Percentiles rank a stretch among this genome's conserved stretches.
phyloP scores from a whole-genome alignment of 92 coral and sea anemone genomes.

The Meandrina meandrites region DNA sequence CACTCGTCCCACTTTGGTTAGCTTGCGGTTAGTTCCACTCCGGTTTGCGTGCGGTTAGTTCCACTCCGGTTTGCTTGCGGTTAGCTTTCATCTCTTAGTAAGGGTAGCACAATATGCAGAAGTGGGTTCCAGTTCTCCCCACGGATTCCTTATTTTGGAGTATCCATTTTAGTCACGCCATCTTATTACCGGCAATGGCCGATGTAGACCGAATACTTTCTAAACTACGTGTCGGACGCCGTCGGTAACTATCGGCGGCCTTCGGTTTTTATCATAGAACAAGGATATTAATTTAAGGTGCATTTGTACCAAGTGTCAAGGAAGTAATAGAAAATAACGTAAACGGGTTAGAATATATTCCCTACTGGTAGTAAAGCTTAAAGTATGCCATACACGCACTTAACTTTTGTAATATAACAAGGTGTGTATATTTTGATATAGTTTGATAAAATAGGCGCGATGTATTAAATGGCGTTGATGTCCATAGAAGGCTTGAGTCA shows the following conservation, averaged over 20 bases:
- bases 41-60: no score
- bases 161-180: no score
- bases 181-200: background rate
- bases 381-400: background rate
- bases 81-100: no score
- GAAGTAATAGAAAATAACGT: background rate
- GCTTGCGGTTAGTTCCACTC: no score
- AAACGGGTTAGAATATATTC: background rate
- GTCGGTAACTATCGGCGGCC: background rate
- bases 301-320: background rate
- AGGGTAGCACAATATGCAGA: no score
- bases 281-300: background rate
- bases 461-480: background rate
- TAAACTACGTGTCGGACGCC: background rate
- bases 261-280: background rate
- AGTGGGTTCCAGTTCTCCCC: no score
- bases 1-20: no score
- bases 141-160: no score
- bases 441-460: background rate
- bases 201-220: background rate
- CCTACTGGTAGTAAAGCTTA: no score
- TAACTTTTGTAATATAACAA: conserved; percentile 18
- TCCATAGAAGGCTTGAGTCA: background rate
- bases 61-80: no score
- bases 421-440: conserved; percentile 28